Base-by-base conservation (phyloP, 2,888 invertebrate species). In the Ptychoptera contaminata region DNA sequence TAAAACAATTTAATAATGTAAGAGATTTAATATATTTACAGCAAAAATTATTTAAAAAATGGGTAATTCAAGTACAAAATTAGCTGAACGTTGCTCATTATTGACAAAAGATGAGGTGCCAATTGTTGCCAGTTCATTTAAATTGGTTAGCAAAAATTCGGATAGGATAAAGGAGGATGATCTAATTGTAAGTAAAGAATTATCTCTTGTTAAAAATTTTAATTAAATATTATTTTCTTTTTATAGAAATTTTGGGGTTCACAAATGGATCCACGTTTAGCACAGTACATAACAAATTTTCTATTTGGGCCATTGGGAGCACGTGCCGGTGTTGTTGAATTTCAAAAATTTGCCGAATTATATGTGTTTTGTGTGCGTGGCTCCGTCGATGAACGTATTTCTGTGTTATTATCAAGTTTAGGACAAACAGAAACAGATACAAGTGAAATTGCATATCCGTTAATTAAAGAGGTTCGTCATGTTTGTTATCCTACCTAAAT, bases 281-380 rank as follows among this genome's bases (percentile, higher is more conserved):
- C 77, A 34, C 76, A 78, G 59, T 78, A 76, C 56, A 71, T 79
- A 31, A 73, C 73, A 23, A 79, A 79, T 59, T 81, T 74, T 58
- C 64, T 81, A 45, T 80, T 78, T 61, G 75, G 74, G 39, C 70
- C 68, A 14, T 72, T 73, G 0, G 59, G 66, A 34, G 56, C 68
- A 53, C 71, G 73, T 55, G 53, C 65, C 2, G 55, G 59, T 1
- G 67, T 70, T 0, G 74, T 74, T 2, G 75, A 74, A 51, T 70
- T 80, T 57, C 75, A 73, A 55, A 66, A 72, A 50, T 81, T 79
- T 57, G 78, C 77, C 0, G 79, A 80, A 56, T 65, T 80, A 2
- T 80, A 76, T 59, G 79, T 79, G 15, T 77, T 71, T 51, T 77
- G 77, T 59, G 76, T 77, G 29, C 70, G 79, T 61, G 81, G 80